A percentile compares a stretch with the other conserved stretches of the same genome.
These are phyloP conservation scores for Odontophorus gujanensis DNA, from an alignment of 2,113 vertebrate genomes.

Conservation along the genomic window DNA sequence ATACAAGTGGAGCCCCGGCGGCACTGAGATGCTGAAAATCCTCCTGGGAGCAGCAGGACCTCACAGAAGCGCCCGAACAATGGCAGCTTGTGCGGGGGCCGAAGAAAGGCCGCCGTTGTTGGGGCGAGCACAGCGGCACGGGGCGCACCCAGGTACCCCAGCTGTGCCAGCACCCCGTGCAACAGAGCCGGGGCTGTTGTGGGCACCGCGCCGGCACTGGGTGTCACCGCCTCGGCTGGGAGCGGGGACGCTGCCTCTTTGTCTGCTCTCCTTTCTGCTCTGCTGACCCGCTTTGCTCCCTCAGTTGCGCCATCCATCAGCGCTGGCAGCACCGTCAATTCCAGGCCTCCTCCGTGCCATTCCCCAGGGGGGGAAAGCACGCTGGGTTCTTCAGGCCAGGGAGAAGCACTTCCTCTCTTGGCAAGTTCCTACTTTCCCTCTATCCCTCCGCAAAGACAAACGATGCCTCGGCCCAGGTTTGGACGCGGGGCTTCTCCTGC, in stretches of 20 bases:
- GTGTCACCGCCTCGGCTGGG: constrained; percentile 70
- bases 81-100: constrained; percentile 64
- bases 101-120: constrained; percentile 76
- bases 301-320: constrained; percentile 41
- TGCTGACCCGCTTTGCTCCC: constrained; percentile 56
- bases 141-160: constrained; percentile 80
- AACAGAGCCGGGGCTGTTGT: constrained; percentile 59
- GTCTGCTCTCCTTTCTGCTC: constrained; percentile 61
- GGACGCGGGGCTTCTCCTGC: neutral
- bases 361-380: neutral
- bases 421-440: neutral
- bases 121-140: constrained; percentile 39
- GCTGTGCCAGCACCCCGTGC: constrained; percentile 69
- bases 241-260: constrained; percentile 26
- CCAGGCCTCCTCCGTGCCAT: neutral
- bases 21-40: neutral
- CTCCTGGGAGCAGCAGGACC: constrained; percentile 36
- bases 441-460: neutral
- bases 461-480: neutral
- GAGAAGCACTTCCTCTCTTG: neutral
- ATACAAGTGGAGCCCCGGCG: neutral
- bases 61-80: constrained; percentile 34
- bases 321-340: constrained; percentile 49
- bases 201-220: constrained; percentile 65
- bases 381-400: neutral